Percentiles rank a stretch among this genome's conserved stretches.
phyloP scores from a whole-genome alignment of 2,888 invertebrate species.

The Megalurothrips usitatus region DNA sequence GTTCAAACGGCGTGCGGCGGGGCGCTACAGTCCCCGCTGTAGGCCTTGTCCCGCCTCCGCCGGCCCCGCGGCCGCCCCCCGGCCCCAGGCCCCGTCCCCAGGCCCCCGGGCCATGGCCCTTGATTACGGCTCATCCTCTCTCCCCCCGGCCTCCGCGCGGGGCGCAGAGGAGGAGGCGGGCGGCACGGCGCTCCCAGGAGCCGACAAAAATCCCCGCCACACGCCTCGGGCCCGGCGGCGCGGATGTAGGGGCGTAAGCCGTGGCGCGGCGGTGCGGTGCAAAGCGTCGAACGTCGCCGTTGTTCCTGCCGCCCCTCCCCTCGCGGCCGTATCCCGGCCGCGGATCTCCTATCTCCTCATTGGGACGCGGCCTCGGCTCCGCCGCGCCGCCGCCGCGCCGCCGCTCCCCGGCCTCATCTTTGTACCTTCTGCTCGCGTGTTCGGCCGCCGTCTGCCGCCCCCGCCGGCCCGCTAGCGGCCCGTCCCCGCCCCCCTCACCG shows the following conservation, averaged over 20 bases:
- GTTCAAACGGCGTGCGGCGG: background rate
- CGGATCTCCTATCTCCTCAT: background rate
- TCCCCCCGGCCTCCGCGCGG: too few relatives aligned
- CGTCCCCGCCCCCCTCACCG: background rate
- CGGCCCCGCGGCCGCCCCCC: background rate
- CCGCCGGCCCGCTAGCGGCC: background rate
- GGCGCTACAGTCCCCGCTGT: too few relatives aligned
- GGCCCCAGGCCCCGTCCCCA: background rate
- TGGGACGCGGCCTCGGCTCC: too few relatives aligned
- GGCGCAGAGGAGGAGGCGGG: too few relatives aligned
- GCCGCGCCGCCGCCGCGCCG: background rate
- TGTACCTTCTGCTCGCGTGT: background rate
- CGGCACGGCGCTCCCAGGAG: too few relatives aligned
- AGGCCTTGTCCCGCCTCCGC: background rate
- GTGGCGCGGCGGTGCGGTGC: too few relatives aligned
- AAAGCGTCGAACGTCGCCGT: too few relatives aligned
- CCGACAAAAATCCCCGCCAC: too few relatives aligned
- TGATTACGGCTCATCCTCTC: too few relatives aligned
- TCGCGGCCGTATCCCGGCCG: background rate
- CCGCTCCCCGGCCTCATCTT: background rate
- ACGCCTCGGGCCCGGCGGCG: too few relatives aligned
- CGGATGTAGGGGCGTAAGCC: too few relatives aligned
- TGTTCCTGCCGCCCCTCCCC: background rate
- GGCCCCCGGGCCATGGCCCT: too few relatives aligned
- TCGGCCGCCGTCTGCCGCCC: background rate